Conservation (phyloP, 2,888 invertebrate genomes). For the Melanophora roralis region DNA sequence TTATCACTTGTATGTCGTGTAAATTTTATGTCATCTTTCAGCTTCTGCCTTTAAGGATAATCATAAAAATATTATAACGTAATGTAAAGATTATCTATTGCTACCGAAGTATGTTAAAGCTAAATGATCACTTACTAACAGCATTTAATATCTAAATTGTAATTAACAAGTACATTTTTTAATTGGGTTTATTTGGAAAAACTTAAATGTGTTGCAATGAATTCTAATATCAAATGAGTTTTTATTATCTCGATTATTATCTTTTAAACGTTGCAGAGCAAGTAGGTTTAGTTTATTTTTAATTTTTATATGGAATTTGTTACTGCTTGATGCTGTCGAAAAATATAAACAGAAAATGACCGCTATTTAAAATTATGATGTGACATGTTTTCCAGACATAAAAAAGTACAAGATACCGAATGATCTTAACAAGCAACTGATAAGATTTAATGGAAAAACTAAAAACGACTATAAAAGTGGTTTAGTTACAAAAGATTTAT, state of each 20-base stretch:
- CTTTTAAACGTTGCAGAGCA: constrained; percentile 39
- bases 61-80: not conserved
- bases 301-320: constrained; percentile 24
- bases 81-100: not conserved
- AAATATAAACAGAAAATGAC: constrained; percentile 17
- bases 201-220: constrained; percentile 44
- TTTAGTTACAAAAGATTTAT: too few species aligned
- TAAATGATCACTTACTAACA: not conserved
- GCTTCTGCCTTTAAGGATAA: constrained; percentile 58
- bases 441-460: constrained; percentile 10
- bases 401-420: constrained; percentile 28
- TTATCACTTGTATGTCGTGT: constrained; percentile 57
- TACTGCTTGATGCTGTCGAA: constrained; percentile 7
- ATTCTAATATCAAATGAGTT: constrained; percentile 22
- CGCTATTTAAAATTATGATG: constrained; percentile 46
- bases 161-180: constrained; percentile 44
- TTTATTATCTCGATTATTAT: constrained; percentile 14
- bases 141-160: constrained; percentile 23
- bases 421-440: constrained; percentile 10
- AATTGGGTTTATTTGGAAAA: constrained; percentile 50
- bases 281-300: not conserved
- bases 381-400: constrained; percentile 24
- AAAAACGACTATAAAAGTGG: not conserved
- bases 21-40: constrained; percentile 52
- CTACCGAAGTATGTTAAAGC: not conserved